A percentile compares a stretch with the other conserved stretches of the same genome.
These are phyloP conservation scores for Microcebus ravelobensis DNA, from an alignment of 2,113 vertebrate genomes.

Conservation along the genomic window DNA sequence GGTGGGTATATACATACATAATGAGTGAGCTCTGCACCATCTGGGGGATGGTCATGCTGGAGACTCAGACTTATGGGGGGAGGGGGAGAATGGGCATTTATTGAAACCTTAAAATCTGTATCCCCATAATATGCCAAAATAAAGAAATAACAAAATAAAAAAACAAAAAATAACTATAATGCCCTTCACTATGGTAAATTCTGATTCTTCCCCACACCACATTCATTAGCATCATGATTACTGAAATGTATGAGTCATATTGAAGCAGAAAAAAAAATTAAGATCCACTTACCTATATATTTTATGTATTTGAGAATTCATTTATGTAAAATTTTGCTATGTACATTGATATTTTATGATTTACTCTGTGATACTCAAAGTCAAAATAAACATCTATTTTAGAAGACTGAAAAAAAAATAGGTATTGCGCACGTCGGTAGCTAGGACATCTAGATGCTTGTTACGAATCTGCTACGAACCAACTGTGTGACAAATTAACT, in stretches of 20 bases:
- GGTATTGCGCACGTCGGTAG: not conserved
- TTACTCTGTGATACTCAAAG: constrained; percentile 12
- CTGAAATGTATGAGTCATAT: not conserved
- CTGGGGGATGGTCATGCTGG: too few species aligned
- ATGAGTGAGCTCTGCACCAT: too few species aligned
- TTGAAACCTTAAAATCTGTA: too few species aligned
- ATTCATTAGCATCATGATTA: not conserved
- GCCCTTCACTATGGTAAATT: not conserved
- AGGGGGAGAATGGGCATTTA: too few species aligned
- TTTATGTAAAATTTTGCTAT: not conserved
- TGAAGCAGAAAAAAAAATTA: not conserved
- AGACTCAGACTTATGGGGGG: too few species aligned
- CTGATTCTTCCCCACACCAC: not conserved
- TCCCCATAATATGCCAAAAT: too few species aligned
- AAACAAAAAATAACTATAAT: not conserved
- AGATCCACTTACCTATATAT: not conserved
- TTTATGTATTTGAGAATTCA: constrained; percentile 22
- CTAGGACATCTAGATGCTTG: not conserved
- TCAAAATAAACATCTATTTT: constrained; percentile 19
- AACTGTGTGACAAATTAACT: not conserved
- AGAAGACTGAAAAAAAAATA: not conserved
- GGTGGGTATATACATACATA: too few species aligned
- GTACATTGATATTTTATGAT: not conserved
- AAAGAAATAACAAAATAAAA: too few species aligned
- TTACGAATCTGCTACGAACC: not conserved